phyloP scores from a whole-genome alignment of 2,888 invertebrate species.

The Eupithecia centaureata region DNA sequence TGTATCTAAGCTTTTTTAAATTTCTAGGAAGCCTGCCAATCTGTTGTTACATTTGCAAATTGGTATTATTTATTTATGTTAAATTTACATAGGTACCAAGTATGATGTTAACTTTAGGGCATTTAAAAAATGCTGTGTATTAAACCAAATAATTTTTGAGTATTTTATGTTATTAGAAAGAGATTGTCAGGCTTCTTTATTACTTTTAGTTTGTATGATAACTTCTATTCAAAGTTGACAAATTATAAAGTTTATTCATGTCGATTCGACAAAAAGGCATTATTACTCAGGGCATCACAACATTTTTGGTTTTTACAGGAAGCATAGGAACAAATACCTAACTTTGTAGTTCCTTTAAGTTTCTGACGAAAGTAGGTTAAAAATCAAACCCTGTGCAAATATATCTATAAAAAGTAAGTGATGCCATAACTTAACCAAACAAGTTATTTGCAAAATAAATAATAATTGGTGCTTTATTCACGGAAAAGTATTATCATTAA shows the following conservation, averaged over 20 bases:
- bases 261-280: slow-evolving; percentile 22
- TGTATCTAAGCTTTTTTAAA: slow-evolving; percentile 71
- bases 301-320: slow-evolving; percentile 10
- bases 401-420: slow-evolving; percentile 11
- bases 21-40: slow-evolving; percentile 71
- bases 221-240: slow-evolving; percentile 38
- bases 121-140: slow-evolving; percentile 70
- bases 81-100: slow-evolving; percentile 37
- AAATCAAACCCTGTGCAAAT: neutral
- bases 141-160: slow-evolving; percentile 75
- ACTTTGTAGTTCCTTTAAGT: neutral
- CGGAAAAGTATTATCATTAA: slow-evolving; percentile 68
- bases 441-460: slow-evolving; percentile 18
- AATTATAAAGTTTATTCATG: slow-evolving; percentile 37
- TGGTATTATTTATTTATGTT: slow-evolving; percentile 48
- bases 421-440: slow-evolving; percentile 20
- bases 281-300: slow-evolving; percentile 22
- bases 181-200: slow-evolving; percentile 71
- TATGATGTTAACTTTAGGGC: slow-evolving; percentile 44
- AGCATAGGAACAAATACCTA: neutral
- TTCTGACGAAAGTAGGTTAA: neutral
- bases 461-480: slow-evolving; percentile 69
- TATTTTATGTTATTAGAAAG: slow-evolving; percentile 36
- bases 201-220: slow-evolving; percentile 46
- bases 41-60: slow-evolving; percentile 41